Evolutionary conservation across 2,888 invertebrate genomes (phyloP), one percentile per base, ranked within the genome.

Genomic region (Eupithecia exiguata): DNA sequence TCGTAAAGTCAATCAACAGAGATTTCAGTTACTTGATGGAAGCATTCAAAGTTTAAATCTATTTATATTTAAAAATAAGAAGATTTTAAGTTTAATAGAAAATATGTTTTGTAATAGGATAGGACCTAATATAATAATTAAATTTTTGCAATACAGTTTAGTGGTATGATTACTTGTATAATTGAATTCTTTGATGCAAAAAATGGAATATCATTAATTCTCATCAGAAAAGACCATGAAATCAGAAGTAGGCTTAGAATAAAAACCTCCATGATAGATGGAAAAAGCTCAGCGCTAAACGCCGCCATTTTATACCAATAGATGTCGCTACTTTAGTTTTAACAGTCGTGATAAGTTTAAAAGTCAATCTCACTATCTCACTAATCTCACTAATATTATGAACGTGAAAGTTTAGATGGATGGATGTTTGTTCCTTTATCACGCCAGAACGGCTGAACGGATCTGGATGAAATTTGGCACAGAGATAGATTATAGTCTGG

Each of bases 11-110:
- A 46, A 49, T n/a, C 49, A 49, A n/a, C 9, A 49, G n/a, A 49
- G n/a, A n/a, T 49, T n/a, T n/a, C n/a, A 9, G 49, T 53, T 53
- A 53, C 53, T 21, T 1, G n/a, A 49, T n/a, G 10, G 53, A 53
- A 53, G 49, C 49, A 53, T 53, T 49, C 49, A 49, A 49, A 49
- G 49, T 49, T n/a, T n/a, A n/a, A n/a, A n/a, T n/a, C n/a, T n/a
- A n/a, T n/a, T n/a, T n/a, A n/a, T n/a, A n/a, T n/a, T n/a, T 53
- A 21, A 53, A 53, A 53, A 21, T 21, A 21, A 53, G 10, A 9
- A 49, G 1, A 21, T 3, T 35, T 35, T 35, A 62, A 62, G 61
- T 30, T 62, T 16, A 18, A 18, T 62, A 62, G 16, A 62, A 62
- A 21, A 16, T 16, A 35, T 16, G 14, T 62, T 62, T 61, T 62